phyloP scores from a whole-genome alignment of 2,888 invertebrate species.

The Miltochrista miniata region DNA sequence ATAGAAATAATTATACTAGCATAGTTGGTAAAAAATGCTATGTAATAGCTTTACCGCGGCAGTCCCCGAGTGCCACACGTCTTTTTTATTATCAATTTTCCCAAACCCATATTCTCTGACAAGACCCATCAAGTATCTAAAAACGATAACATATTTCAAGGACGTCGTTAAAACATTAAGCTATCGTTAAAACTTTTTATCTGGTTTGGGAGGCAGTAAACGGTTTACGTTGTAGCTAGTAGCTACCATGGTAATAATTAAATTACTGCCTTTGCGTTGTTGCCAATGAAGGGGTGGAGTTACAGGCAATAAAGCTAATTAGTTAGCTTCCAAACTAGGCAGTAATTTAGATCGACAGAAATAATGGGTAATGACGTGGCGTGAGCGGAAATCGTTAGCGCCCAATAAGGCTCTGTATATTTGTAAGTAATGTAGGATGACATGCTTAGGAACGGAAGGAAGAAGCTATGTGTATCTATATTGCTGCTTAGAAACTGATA shows the following conservation, averaged over 20 bases:
- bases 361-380: slow-evolving; percentile 27
- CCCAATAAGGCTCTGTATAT: too few species aligned
- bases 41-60: too few species aligned
- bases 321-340: slow-evolving; percentile 68
- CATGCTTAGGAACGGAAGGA: too few species aligned
- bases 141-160: slow-evolving; percentile 5
- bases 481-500: too few species aligned
- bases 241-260: slow-evolving; percentile 60
- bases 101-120: not conserved
- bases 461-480: too few species aligned
- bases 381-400: too few species aligned
- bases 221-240: slow-evolving; percentile 38
- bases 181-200: slow-evolving; percentile 50
- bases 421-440: too few species aligned
- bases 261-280: slow-evolving; percentile 56
- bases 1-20: too few species aligned
- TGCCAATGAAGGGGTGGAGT: slow-evolving; percentile 48
- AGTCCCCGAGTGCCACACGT: too few species aligned
- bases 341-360: slow-evolving; percentile 59
- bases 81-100: too few species aligned
- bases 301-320: slow-evolving; percentile 68
- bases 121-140: slow-evolving; percentile 1
- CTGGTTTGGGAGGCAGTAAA: slow-evolving; percentile 40
- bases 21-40: too few species aligned
- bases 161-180: slow-evolving; percentile 35